These are phyloP conservation scores for Candoia aspera DNA, from an alignment of 2,113 vertebrate genomes.

Conservation along the genomic window DNA sequence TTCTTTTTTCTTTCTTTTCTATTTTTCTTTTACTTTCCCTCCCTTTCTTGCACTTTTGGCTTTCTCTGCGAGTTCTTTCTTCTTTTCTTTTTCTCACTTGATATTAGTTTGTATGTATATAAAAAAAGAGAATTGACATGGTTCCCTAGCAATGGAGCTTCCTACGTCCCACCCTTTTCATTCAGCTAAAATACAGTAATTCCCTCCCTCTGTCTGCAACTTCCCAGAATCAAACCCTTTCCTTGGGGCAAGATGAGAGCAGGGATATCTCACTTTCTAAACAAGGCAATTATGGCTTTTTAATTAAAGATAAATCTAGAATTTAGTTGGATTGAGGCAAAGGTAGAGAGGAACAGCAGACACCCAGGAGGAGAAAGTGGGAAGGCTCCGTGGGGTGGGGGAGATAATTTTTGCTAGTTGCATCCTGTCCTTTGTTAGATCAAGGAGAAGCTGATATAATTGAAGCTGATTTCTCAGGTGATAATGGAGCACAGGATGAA, in stretches of 20 bases:
- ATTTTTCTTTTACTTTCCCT: no score
- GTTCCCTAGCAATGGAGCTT: background rate
- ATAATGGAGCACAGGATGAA: no score
- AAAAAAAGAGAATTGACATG: no score
- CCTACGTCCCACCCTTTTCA: slow-evolving; percentile 51
- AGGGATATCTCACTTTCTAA: slow-evolving; percentile 35
- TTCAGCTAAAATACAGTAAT: slow-evolving; percentile 59
- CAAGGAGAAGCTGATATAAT: background rate
- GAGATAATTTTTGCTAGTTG: slow-evolving; percentile 20
- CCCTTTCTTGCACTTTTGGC: no score
- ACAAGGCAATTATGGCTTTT: slow-evolving; percentile 64
- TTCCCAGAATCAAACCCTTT: slow-evolving; percentile 59
- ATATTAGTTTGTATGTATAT: no score
- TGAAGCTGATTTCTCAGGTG: no score
- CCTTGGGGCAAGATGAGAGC: slow-evolving; percentile 16
- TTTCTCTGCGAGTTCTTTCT: no score
- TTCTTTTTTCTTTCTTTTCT: no score
- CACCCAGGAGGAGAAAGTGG: slow-evolving; percentile 47
- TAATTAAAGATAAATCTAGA: slow-evolving; percentile 53
- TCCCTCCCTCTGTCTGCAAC: slow-evolving; percentile 59
- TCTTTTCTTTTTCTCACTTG: no score
- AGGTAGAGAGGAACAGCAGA: slow-evolving; percentile 48
- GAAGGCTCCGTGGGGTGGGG: background rate
- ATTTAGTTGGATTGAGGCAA: slow-evolving; percentile 44
- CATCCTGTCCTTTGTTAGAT: background rate